A percentile compares a stretch with the other conserved stretches of the same genome.
Evolutionary conservation across 2,888 invertebrate genomes (phyloP).

Genomic region (Coenonympha glycerion): DNA sequence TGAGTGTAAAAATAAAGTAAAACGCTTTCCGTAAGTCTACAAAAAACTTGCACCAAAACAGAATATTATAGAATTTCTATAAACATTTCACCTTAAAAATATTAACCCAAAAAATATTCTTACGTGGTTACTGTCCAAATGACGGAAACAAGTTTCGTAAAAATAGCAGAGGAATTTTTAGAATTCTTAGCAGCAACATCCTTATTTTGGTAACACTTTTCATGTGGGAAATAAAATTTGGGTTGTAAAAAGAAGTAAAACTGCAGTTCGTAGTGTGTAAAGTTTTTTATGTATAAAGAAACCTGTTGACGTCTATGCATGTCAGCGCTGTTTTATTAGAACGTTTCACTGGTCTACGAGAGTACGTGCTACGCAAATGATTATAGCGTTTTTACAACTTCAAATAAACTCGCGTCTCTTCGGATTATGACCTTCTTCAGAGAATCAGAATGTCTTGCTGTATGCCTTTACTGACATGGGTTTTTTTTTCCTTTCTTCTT

Average conservation of each 20-base stretch:
- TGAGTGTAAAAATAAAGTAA: no score
- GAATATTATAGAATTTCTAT: neutral
- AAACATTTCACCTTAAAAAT: neutral
- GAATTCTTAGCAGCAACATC: neutral
- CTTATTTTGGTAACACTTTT: conserved; percentile 3
- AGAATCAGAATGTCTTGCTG: no score
- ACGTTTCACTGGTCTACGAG: no score
- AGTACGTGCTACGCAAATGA: neutral
- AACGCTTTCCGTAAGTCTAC: no score
- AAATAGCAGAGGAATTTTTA: neutral
- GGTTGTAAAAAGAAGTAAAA: neutral
- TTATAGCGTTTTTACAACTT: neutral
- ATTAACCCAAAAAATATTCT: conserved; percentile 1
- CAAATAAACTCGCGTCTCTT: neutral
- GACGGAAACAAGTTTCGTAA: conserved; percentile 2
- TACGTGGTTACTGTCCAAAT: neutral
- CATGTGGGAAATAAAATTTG: neutral
- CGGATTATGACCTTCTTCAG: neutral
- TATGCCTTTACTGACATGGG: no score
- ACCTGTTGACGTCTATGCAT: no score
- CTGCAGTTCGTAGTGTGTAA: neutral
- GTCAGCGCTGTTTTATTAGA: no score
- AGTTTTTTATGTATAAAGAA: neutral
- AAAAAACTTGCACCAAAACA: no score
- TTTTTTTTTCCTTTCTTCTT: no score